phyloP scores from a whole-genome alignment of 2,888 invertebrate species.

The Pachycephus smyrnensis region DNA sequence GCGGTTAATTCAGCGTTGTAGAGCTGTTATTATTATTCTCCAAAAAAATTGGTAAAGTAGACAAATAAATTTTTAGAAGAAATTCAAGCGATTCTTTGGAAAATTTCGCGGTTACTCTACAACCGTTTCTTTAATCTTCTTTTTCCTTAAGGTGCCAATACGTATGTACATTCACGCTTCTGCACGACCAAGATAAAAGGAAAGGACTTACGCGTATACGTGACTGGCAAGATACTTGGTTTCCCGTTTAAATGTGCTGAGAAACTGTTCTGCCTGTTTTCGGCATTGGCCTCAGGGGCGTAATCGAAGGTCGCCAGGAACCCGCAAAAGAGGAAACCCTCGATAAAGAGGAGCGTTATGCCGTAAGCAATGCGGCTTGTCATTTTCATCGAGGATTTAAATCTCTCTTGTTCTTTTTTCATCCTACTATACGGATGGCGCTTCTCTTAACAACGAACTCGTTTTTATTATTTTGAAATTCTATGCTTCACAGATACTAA shows the following conservation, averaged over 20 bases:
- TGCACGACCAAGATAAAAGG: background rate
- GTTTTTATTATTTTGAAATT: background rate
- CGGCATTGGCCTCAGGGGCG: conserved; percentile 65
- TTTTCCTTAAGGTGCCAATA: background rate
- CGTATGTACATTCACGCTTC: background rate
- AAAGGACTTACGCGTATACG: conserved; percentile 55
- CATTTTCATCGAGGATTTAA: conserved; percentile 24
- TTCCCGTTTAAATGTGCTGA: conserved; percentile 57
- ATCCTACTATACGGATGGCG: background rate
- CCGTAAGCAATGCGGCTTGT: conserved; percentile 41
- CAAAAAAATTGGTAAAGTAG: background rate
- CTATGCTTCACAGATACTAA: background rate
- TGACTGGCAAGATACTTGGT: conserved; percentile 46
- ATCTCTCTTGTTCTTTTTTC: background rate
- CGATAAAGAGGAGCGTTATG: conserved; percentile 59
- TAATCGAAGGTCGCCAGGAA: conserved; percentile 67
- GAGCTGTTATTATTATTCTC: background rate
- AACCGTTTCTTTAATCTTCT: background rate
- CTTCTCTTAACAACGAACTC: background rate
- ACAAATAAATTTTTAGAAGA: background rate
- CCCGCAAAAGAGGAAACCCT: conserved; percentile 63
- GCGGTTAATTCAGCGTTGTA: conserved; percentile 8
- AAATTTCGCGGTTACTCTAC: background rate
- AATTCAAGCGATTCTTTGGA: background rate
- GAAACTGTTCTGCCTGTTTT: conserved; percentile 62